Evolutionary conservation across 2,888 invertebrate species (phyloP).

Genomic region (Pandemis cinnamomeana): DNA sequence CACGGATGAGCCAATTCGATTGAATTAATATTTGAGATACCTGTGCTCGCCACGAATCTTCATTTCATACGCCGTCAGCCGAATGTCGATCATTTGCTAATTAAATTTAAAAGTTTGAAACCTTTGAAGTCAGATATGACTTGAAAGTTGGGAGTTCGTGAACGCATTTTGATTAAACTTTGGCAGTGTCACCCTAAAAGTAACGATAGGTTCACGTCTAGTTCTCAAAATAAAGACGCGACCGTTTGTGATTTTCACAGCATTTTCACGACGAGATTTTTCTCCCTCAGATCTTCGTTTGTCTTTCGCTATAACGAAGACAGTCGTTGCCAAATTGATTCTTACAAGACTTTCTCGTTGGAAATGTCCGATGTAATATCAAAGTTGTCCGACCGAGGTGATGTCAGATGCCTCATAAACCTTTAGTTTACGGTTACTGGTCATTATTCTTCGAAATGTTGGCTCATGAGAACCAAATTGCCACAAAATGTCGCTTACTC

Average conservation of each 20-base stretch:
- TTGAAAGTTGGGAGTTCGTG: not conserved
- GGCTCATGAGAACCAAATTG: slow-evolving; percentile 24
- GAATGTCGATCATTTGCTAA: slow-evolving; percentile 21
- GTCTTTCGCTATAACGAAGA: slow-evolving; percentile 10
- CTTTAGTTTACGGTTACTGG: slow-evolving; percentile 33
- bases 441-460: slow-evolving; percentile 31
- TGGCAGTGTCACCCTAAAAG: not conserved
- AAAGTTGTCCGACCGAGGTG: slow-evolving; percentile 27
- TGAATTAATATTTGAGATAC: slow-evolving; percentile 37
- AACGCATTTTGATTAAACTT: not conserved
- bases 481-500: slow-evolving; percentile 20
- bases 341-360: slow-evolving; percentile 11
- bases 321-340: slow-evolving; percentile 29
- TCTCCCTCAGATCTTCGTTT: not conserved
- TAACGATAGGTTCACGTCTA: too few relatives aligned
- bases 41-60: slow-evolving; percentile 5
- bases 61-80: not conserved
- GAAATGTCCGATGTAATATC: not conserved
- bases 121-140: not conserved
- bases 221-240: not conserved
- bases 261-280: not conserved
- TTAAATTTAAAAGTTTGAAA: not conserved
- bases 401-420: slow-evolving; percentile 30
- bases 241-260: not conserved
- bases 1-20: slow-evolving; percentile 33